Evolutionary conservation across 23 tunicate genomes (phyloP).

Genomic region (Halocynthia aurantium): DNA sequence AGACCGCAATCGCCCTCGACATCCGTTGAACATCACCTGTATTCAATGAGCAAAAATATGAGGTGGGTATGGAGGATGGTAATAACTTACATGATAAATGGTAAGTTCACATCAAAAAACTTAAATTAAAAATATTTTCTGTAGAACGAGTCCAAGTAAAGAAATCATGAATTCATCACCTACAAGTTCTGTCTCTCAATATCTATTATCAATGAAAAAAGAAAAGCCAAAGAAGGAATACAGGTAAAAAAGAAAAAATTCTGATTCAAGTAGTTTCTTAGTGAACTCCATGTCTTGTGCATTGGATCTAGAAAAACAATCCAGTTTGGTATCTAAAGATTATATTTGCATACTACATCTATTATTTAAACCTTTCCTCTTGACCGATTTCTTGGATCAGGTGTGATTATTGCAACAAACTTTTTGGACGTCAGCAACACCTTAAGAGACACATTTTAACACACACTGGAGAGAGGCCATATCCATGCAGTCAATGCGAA

Average conservation of each 20-base stretch:
- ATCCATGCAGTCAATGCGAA: constrained; percentile 21
- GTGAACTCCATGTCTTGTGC: not conserved
- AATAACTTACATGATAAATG: not conserved
- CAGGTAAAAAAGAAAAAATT: constrained; percentile 19
- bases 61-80: constrained; percentile 7
- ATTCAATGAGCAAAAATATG: constrained; percentile 25
- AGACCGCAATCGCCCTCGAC: constrained; percentile 6
- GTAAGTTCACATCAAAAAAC: not conserved
- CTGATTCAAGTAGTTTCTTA: not conserved
- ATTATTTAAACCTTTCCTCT: constrained; percentile 46
- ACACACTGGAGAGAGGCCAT: constrained; percentile 24
- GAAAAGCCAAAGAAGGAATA: constrained; percentile 94
- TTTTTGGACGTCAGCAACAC: constrained; percentile 82
- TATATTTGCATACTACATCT: constrained; percentile 41
- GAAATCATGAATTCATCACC: constrained; percentile 25
- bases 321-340: not conserved
- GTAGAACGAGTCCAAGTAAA: constrained; percentile 8
- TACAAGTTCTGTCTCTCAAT: constrained; percentile 32
- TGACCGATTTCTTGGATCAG: constrained; percentile 45
- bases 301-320: too few relatives aligned
- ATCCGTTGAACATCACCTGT: constrained; percentile 21
- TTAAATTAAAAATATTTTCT: not conserved
- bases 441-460: constrained; percentile 43
- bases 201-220: constrained; percentile 33
- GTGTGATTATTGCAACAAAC: constrained; percentile 74